Base-by-base conservation (phyloP, 2,113 vertebrate genomes). In the Entosphenus tridentatus region DNA sequence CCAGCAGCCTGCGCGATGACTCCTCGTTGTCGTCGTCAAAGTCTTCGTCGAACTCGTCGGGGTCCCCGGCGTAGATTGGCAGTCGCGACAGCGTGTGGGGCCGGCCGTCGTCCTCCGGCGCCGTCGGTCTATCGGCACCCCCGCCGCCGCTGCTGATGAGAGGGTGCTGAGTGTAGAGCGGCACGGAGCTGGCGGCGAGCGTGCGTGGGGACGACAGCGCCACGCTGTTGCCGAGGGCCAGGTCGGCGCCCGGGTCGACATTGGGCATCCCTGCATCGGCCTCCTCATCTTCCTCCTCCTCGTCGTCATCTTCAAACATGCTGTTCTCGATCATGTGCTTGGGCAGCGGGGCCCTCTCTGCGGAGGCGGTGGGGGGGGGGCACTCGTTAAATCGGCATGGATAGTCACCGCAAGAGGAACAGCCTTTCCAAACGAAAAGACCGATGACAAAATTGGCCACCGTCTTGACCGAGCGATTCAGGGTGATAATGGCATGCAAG, bases 251-350 rank as follows among this genome's bases (percentile, higher is more conserved):
- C n/a, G n/a, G n/a, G 21, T 65, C 62, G 62, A 16, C 62, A 65
- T 16, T 65, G 11, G 62, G 62, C n/a, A 65, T 65, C n/a, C 62
- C 62, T 39, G 39, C 39, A 39, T 39, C 39, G 39, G 39, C 39
- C 39, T 39, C 39, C 73, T 87, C 93, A 8, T 81, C 93, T 76
- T 96, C 90, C 12, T 97, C 91, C 75, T 97, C 93, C 1, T 95
- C 89, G 9, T 97, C 90, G 0, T 97, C 93, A 76, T 96, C 93
- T 73, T 98, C 89, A 82, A 96, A 98, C 89, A 96, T 87, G 77
- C 85, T 95, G 80, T 98, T 98, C 82, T 98, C 92, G 76, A 96
- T 98, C 89, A 96, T 96, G 81, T 98, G 95, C 79, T 87, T 84
- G 11, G 93, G 92, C 72, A 93, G 80, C 71, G 79, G 85, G 71